Base-by-base conservation (phyloP, 2,113 vertebrate species). In the Reinhardtius hippoglossoides region DNA sequence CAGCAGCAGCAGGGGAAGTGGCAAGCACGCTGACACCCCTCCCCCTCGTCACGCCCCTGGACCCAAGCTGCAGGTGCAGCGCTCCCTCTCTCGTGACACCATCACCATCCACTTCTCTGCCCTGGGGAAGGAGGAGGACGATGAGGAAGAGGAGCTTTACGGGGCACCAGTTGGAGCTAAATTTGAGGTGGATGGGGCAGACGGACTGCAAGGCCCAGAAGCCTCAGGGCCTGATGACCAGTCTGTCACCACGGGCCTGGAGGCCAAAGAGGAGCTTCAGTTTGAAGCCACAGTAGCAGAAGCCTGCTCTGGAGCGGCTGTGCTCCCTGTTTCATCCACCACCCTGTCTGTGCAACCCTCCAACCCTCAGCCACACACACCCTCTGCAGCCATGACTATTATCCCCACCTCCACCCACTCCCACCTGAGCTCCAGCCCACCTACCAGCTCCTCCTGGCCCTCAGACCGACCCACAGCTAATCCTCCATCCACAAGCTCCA, bases 101-200 rank as follows among this genome's bases (percentile, higher is more conserved):
- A 97, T 99, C 91, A 97, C 97, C 92, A 98, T 99, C 93, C 98
- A 97, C 94, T 99, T 99, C 94, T 98, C 97, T 57, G 97, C 97
- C 78, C 95, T 96, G 81, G 97, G 97, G 89, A 96, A 97, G 92
- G 97, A 98, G 88, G 97, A 98, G 87, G 97, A 99, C 70, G 98
- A 99, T 56, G 98, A 99, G 76, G 97, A 98, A 67, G 97, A 98
- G 85, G 96, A 97, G 87, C 95, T 98, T 46, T 95, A 94, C 13
- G 83, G 91, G 37, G 42, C 83, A 7, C 31, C 82, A 0, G 44
- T 67, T 52, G 92, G 89, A 64, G 55, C 24, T 50, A 76, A 44
- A 21, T 57, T 62, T 15, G 80, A 48, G 23, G 20, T 26, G 5
- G 79, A 78, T 20, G 73, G 15, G 18, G 37, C 55, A 5, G 76